Evolutionary conservation across 2,113 vertebrate species (phyloP).

Genomic region (Ibidorhyncha struthersii): DNA sequence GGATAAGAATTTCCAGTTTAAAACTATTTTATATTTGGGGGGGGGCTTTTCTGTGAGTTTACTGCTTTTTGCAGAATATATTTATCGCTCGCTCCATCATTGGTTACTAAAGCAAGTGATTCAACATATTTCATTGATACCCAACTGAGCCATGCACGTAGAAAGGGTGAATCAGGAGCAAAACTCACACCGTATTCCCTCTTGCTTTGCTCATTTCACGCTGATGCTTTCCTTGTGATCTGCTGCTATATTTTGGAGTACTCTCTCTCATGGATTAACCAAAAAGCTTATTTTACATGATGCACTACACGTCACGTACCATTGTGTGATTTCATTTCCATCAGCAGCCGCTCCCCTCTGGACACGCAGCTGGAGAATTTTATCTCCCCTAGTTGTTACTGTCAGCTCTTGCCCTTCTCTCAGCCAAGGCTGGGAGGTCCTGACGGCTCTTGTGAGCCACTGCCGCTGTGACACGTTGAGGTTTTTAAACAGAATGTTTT

Average conservation of each 20-base stretch:
- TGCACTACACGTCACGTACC: fast-evolving
- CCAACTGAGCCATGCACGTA: neutral
- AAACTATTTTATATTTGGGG: neutral
- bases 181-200: neutral
- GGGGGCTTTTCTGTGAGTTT: neutral
- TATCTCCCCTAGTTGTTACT: neutral
- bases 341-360: neutral
- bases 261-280: neutral
- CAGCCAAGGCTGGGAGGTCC: neutral
- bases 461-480: neutral
- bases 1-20: neutral
- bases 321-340: neutral
- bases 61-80: neutral
- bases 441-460: neutral
- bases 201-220: neutral
- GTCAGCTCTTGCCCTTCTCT: neutral
- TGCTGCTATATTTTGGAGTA: neutral
- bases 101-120: neutral
- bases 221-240: neutral
- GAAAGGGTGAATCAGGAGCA: neutral
- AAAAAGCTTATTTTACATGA: neutral
- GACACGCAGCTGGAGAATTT: neutral
- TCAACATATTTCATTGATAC: neutral
- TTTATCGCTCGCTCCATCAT: neutral
- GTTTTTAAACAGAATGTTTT: neutral